Percentiles rank a stretch among this genome's conserved stretches.
Evolutionary conservation across 23 tunicate species (phyloP).

Genomic region (Aplidium turbinatum): DNA sequence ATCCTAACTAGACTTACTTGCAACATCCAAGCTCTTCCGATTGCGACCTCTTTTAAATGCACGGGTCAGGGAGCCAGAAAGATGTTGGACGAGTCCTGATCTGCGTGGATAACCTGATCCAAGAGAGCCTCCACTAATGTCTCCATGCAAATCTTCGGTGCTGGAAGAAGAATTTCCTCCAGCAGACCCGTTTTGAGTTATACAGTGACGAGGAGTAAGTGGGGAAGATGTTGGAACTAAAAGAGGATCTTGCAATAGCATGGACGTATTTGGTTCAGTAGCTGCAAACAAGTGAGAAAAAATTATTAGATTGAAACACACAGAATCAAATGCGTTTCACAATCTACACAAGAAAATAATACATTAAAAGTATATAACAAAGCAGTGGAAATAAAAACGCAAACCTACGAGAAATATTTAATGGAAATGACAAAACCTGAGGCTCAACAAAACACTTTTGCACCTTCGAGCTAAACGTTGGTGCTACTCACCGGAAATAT

Average conservation of each 20-base stretch:
- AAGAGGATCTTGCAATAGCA: constrained; percentile 53
- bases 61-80: constrained; percentile 74
- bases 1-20: neutral
- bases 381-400: too few species aligned
- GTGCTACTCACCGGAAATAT: constrained; percentile 9
- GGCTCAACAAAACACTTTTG: too few species aligned
- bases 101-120: constrained; percentile 24
- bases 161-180: constrained; percentile 41
- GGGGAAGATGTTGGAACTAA: constrained; percentile 53
- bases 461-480: too few species aligned
- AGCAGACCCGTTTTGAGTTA: constrained; percentile 13
- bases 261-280: constrained; percentile 51
- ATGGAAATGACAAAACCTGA: neutral
- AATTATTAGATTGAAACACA: too few species aligned
- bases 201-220: constrained; percentile 33
- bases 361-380: too few species aligned
- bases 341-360: too few species aligned
- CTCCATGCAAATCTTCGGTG: constrained; percentile 44
- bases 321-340: too few species aligned
- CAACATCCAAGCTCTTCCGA: constrained; percentile 71
- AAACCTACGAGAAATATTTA: neutral
- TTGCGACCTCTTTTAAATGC: constrained; percentile 58
- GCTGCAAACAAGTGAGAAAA: constrained; percentile 12
- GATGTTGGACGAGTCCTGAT: constrained; percentile 37
- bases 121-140: constrained; percentile 32